Evolutionary conservation across 2,797 vertebrate genomes (phyloP), one percentile per base, ranked within the genome.

Genomic region (Bufotes viridis): DNA sequence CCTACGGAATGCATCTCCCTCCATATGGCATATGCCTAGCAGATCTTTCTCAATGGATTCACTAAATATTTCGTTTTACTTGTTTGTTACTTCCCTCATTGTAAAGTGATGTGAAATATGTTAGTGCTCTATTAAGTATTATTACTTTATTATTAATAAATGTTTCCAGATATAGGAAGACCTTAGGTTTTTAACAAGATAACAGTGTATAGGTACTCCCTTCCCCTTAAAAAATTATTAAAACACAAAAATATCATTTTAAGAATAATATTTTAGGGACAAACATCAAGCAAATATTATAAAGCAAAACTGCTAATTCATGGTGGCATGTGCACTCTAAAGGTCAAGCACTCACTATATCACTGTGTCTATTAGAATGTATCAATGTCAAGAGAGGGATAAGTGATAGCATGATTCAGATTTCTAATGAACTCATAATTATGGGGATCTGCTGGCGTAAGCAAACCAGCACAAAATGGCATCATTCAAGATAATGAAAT

Each of bases 371-470:
- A 53, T 65, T 74, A 87, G 78, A 82, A 76, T 51, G 70, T 67
- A 82, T 65, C 58, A 76, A 60, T 87, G 81, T 83, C 81, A 83
- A 29, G 53, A 85, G 7, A 87, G 81, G 49, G 13, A 67, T 78
- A 78, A 83, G 58, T 87, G 79, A 75, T 61, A 78, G 81, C 81
- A 65, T 65, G 72, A 82, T 67, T 87, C 60, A 42, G 57, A 82
- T 78, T 42, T 55, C 70, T 87, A 87, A 82, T 87, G 86, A 82
- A 74, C 55, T 42, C 79, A 74, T 87, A 74, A 82, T 82, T 87
- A 80, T 80, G 70, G 86, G 11, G 79, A 87, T 82, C 86, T 87
- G 86, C 75, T 84, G 87, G 63, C 53, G 61, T 87, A 82, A 60
- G 79, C 87, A 87, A 78, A 83, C n/a, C 60, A 42, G 49, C 51